Evolutionary conservation across 2,113 vertebrate species (phyloP), one percentile per base, ranked within the genome.

Genomic region (Suncus etruscus): DNA sequence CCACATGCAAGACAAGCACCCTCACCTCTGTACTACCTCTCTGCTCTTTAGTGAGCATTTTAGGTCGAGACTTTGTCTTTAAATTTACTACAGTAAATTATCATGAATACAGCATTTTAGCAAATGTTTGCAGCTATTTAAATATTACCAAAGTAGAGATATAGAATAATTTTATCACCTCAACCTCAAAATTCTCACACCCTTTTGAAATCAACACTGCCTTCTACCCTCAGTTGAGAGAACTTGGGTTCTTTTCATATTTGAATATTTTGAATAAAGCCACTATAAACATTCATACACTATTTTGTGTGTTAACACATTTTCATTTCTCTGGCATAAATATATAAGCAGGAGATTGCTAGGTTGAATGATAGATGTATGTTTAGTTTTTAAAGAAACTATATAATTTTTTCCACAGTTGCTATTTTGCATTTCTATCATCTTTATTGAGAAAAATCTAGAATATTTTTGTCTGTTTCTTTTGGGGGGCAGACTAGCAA

Each of bases 381-480:
- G 31, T 90, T 94, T 58, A 73, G 66, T 48, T 80, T 73, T 94
- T 89, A 24, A 45, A 88, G 68, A 94, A 95, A 80, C 54, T 83
- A 14, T 81, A 3, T 6, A 77, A 51, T 88, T 90, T 94, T 87
- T 22, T 83, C 18, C 29, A 82, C 68, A 79, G 25, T 47, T n/a
- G 54, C 45, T 70, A 11, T 87, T 91, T 95, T 81, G 50, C 72
- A 61, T 87, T 89, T 51, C n/a, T 91, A 0, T 75, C 58, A 25
- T 93, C 79, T 27, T 81, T 39, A 31, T 48, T 51, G 8, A 78
- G 82, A 87, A 86, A 92, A 32, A 11, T 58, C 63, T 66, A 89
- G 58, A 61, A 61, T 61, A 61, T 61, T 61, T 61, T 22, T 61
- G 58, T 61, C 39, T 61, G 18, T 16, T 22, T 61, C 22, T 20